phyloP scores from a whole-genome alignment of 2,113 vertebrate species.

The Aplodontia rufa region DNA sequence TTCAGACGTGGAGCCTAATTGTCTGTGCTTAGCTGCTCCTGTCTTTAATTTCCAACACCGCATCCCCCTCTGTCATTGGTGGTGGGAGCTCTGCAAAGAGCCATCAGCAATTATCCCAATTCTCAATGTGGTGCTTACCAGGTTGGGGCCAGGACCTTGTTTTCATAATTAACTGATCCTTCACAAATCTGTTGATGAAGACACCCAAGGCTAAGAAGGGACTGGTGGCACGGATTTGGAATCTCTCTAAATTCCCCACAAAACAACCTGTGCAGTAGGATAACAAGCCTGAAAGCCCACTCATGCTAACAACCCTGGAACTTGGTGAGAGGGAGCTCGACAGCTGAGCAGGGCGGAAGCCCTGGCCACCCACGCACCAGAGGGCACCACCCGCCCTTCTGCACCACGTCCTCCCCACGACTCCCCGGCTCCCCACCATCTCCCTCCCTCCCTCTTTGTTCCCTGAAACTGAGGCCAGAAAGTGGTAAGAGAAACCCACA shows the following conservation, averaged over 20 bases:
- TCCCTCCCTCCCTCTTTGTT: background rate
- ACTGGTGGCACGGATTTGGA: background rate
- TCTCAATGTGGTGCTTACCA: background rate
- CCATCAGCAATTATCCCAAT: too few species aligned
- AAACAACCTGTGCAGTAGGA: background rate
- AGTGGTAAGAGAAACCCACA: background rate
- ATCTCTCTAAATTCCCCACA: background rate
- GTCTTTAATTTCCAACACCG: too few species aligned
- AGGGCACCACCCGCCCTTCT: rapidly evolving
- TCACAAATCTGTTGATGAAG: background rate
- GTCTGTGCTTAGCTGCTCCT: rapidly evolving
- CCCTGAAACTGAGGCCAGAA: background rate
- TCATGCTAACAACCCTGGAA: background rate
- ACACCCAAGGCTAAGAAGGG: background rate
- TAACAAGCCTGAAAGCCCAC: background rate
- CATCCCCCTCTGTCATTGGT: background rate
- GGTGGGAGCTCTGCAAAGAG: background rate
- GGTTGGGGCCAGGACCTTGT: background rate
- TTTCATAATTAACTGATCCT: background rate
- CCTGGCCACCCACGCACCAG: too few species aligned
- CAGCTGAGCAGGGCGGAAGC: background rate
- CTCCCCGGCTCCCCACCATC: rapidly evolving
- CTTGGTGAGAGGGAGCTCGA: too few species aligned
- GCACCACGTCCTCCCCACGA: rapidly evolving
- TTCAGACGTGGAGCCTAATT: background rate